Percentiles rank a stretch among this genome's conserved stretches.
Evolutionary conservation across 2,113 vertebrate species (phyloP).

Genomic region (Carollia perspicillata): DNA sequence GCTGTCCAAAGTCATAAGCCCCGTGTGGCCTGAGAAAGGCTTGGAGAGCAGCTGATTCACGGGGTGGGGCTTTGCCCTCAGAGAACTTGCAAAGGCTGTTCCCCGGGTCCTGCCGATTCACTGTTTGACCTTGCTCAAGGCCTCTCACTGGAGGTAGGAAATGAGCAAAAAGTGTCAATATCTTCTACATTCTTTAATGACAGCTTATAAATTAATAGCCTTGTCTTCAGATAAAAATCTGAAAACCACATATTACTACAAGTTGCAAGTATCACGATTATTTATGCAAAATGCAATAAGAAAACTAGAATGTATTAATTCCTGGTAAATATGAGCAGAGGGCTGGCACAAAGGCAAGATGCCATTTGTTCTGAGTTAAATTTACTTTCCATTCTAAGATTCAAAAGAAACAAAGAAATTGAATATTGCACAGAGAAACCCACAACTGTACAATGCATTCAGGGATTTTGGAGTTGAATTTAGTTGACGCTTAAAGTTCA

Average conservation of each 20-base stretch:
- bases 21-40: neutral
- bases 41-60: neutral
- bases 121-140: constrained; percentile 45
- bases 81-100: neutral
- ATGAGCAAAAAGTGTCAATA: constrained; percentile 27
- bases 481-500: constrained; percentile 48
- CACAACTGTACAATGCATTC: neutral
- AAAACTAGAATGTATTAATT: neutral
- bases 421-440: neutral
- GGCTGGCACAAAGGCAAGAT: constrained; percentile 19
- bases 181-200: neutral
- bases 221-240: constrained; percentile 4
- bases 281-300: constrained; percentile 30
- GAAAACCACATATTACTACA: neutral
- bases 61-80: neutral
- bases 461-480: constrained; percentile 20
- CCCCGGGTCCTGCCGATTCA: constrained; percentile 29
- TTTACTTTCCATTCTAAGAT: constrained; percentile 46
- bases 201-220: constrained; percentile 15
- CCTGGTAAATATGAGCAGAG: constrained; percentile 22
- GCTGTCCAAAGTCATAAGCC: neutral
- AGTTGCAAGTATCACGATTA: constrained; percentile 29
- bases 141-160: neutral
- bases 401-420: constrained; percentile 28
- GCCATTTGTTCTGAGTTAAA: constrained; percentile 45